Conservation (phyloP, 2,113 vertebrate species). For the Cyprinus carpio region DNA sequence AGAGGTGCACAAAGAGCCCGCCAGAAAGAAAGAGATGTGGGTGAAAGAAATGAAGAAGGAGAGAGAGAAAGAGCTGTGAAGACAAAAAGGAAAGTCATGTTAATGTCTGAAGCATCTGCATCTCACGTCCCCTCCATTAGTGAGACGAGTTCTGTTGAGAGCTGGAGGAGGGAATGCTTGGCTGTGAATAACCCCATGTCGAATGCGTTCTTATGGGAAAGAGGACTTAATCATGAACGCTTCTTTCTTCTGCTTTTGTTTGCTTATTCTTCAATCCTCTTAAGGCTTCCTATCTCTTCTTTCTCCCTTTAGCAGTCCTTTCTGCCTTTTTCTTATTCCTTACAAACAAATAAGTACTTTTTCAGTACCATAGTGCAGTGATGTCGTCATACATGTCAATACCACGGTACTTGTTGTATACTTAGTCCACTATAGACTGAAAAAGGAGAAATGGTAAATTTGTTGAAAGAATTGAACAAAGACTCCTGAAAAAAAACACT, state of each 20-base stretch:
- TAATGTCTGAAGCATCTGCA: conserved; percentile 63
- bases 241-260: conserved; percentile 10
- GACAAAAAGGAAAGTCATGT: conserved; percentile 65
- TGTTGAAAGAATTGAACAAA: not conserved
- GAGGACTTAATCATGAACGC: not conserved
- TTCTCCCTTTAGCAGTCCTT: not conserved
- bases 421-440: not conserved
- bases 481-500: not conserved
- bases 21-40: conserved; percentile 57
- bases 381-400: not conserved
- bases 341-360: not conserved
- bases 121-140: conserved; percentile 68
- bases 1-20: conserved; percentile 67
- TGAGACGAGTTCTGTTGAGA: conserved; percentile 10
- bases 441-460: not conserved
- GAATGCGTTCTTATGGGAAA: not conserved
- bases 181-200: not conserved
- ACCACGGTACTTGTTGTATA: not conserved
- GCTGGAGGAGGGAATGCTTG: not conserved
- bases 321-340: not conserved
- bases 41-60: conserved; percentile 52
- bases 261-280: not conserved
- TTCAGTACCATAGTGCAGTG: not conserved
- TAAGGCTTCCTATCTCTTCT: not conserved
- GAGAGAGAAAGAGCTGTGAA: conserved; percentile 52